Percentiles rank a stretch among this genome's conserved stretches.
Conservation (phyloP, 2,113 vertebrate species). For the Sinosuthora webbiana region DNA sequence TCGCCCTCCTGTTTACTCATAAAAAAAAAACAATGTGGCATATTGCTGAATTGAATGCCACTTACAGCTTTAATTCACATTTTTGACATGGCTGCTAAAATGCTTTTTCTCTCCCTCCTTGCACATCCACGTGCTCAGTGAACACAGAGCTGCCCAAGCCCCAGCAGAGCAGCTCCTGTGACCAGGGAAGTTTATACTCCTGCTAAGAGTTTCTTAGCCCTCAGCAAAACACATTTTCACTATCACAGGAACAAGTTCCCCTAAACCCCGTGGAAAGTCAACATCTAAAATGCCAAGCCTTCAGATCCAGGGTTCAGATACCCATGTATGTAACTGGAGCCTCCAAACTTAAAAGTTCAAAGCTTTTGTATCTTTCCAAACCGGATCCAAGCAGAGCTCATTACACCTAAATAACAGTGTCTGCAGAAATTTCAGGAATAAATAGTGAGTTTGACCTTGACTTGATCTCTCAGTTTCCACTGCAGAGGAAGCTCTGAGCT, state of each 20-base stretch:
- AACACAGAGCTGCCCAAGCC: neutral
- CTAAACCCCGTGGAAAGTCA: slow-evolving; percentile 7
- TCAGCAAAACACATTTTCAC: slow-evolving; percentile 15
- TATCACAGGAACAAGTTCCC: neutral
- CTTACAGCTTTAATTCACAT: neutral
- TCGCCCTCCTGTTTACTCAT: neutral
- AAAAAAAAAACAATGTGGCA: neutral
- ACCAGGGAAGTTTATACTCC: neutral
- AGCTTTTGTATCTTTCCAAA: slow-evolving; percentile 38
- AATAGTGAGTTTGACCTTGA: slow-evolving; percentile 56
- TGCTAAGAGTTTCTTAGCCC: neutral
- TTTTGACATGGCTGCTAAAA: neutral
- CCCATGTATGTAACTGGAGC: neutral
- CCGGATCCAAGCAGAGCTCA: slow-evolving; percentile 47
- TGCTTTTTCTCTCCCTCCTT: neutral
- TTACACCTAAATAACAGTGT: slow-evolving; percentile 57
- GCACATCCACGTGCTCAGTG: neutral
- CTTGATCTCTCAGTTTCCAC: slow-evolving; percentile 40
- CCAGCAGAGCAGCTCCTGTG: rapidly evolving
- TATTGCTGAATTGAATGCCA: neutral
- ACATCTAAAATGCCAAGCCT: slow-evolving; percentile 29
- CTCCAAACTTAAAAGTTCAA: slow-evolving; percentile 21
- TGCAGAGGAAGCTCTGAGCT: slow-evolving; percentile 53
- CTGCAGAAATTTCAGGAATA: slow-evolving; percentile 64
- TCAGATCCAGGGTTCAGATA: slow-evolving; percentile 52